Evolutionary conservation across 2,113 vertebrate genomes (phyloP).

Genomic region (Embiotoca jacksoni): DNA sequence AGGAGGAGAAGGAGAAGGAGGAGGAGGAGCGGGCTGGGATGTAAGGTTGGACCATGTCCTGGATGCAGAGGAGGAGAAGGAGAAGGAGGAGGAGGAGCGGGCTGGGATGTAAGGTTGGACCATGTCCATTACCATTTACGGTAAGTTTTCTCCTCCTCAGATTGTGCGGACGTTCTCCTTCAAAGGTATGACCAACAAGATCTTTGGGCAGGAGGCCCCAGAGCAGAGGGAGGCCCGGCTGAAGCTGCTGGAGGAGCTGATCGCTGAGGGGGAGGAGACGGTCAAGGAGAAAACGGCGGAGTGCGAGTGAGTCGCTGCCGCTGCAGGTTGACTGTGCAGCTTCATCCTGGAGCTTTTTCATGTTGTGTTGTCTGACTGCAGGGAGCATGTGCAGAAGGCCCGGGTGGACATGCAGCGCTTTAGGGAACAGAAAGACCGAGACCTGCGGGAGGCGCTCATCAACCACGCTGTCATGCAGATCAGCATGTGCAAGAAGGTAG

Average conservation of each 20-base stretch:
- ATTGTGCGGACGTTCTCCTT: constrained; percentile 94
- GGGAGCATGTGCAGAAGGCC: constrained; percentile 90
- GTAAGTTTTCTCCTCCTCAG: constrained; percentile 71
- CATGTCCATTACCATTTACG: too few relatives aligned
- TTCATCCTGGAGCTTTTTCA: too few relatives aligned
- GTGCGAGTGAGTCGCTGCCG: constrained; percentile 86
- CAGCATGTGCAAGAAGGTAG: constrained; percentile 95
- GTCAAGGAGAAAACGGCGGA: constrained; percentile 91
- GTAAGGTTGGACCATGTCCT: too few relatives aligned
- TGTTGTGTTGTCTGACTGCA: constrained; percentile 53
- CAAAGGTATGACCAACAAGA: constrained; percentile 96
- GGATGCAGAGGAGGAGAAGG: too few relatives aligned
- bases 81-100: too few relatives aligned
- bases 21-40: too few relatives aligned
- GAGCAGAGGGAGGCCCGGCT: constrained; percentile 94
- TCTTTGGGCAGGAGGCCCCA: constrained; percentile 95
- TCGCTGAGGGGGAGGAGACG: constrained; percentile 90
- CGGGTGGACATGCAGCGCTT: constrained; percentile 94
- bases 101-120: too few relatives aligned
- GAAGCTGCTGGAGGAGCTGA: constrained; percentile 93
- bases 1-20: too few relatives aligned
- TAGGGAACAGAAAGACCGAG: constrained; percentile 92
- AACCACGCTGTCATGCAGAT: constrained; percentile 95
- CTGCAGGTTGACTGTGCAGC: too few relatives aligned
- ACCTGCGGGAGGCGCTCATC: constrained; percentile 92